Percentiles rank a stretch among this genome's conserved stretches.
Evolutionary conservation across 2,797 vertebrate species (phyloP).

Genomic region (Coregonus ussuriensis): DNA sequence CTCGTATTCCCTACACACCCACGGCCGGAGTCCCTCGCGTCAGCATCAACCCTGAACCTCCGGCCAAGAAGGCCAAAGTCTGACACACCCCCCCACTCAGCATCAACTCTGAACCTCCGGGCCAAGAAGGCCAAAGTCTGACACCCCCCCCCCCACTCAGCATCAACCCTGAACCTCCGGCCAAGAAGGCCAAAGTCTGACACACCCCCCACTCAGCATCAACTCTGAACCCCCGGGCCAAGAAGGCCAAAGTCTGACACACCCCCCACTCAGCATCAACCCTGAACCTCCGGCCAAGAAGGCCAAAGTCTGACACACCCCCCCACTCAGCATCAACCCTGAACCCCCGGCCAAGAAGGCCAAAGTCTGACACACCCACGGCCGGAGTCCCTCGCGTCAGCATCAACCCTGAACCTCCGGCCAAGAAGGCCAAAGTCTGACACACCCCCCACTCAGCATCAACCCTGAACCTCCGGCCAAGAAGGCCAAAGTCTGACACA

Average conservation of each 20-base stretch:
- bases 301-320: no score
- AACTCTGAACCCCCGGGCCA: constrained; percentile 81
- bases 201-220: constrained; percentile 60
- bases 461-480: no score
- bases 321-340: no score
- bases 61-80: constrained; percentile 88
- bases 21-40: constrained; percentile 51
- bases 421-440: constrained; percentile 89
- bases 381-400: constrained; percentile 83
- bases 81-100: constrained; percentile 63
- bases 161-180: no score
- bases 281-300: no score
- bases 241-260: constrained; percentile 86
- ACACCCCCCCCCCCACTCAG: neutral
- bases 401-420: constrained; percentile 79
- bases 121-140: constrained; percentile 79
- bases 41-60: constrained; percentile 78
- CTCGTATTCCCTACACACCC: constrained; percentile 41
- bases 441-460: neutral
- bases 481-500: no score
- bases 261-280: no score
- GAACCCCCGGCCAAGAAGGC: no score
- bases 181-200: constrained; percentile 87
- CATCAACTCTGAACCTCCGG: constrained; percentile 79
- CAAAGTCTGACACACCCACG: no score